Percentiles rank a stretch among this genome's conserved stretches.
Conservation (phyloP, 2,113 vertebrate species). For the Oreocharis arfaki region DNA sequence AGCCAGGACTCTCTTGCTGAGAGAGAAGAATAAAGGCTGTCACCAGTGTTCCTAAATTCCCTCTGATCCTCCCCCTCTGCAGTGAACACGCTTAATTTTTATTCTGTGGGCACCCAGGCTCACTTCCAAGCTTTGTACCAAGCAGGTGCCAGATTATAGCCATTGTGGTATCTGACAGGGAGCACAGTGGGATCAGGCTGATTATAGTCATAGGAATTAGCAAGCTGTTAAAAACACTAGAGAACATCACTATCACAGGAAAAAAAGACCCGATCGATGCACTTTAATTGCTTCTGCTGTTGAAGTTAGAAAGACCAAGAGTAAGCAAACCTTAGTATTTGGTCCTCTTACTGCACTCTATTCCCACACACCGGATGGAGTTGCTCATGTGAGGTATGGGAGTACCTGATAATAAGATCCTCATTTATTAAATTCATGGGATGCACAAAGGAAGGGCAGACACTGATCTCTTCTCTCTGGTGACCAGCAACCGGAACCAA, state of each 20-base stretch:
- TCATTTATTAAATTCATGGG: background rate
- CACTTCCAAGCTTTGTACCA: constrained; percentile 52
- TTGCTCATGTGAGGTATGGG: background rate
- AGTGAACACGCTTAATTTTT: background rate
- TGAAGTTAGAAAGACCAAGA: background rate
- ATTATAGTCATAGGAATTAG: constrained; percentile 60
- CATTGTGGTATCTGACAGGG: constrained; percentile 57
- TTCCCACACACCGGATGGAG: background rate
- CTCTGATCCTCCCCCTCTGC: constrained; percentile 34
- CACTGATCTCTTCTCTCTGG: background rate
- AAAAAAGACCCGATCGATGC: background rate
- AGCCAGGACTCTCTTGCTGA: constrained; percentile 42
- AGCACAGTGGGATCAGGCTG: constrained; percentile 55
- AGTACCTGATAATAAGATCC: background rate
- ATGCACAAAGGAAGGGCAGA: background rate
- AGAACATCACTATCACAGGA: background rate
- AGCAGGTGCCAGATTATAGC: constrained; percentile 69
- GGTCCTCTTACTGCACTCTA: background rate
- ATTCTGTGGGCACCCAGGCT: constrained; percentile 55
- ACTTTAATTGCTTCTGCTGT: constrained; percentile 20
- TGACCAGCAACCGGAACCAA: background rate
- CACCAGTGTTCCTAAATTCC: constrained; percentile 23
- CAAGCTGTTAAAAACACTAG: constrained; percentile 52
- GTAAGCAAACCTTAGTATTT: constrained; percentile 7
- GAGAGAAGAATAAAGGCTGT: constrained; percentile 50